phyloP scores from a whole-genome alignment of 2,888 invertebrate genomes.

The Scotopteryx bipunctaria region DNA sequence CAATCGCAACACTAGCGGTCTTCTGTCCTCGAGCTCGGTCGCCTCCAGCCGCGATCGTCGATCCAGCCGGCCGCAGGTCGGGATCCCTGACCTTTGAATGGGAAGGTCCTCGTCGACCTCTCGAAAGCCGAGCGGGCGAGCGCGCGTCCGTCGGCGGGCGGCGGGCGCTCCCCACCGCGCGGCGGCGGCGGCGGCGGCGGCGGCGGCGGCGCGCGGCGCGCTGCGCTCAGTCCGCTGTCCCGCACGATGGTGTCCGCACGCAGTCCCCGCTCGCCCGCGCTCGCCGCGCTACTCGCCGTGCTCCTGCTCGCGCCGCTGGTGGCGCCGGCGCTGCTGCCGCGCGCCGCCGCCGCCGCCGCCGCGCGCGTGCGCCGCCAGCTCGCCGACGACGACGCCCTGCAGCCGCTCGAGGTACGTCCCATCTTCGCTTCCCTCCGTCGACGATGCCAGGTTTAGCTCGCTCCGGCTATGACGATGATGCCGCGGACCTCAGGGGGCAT shows the following conservation, averaged over 20 bases:
- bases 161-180: conserved; percentile 11
- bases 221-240: conserved; percentile 39
- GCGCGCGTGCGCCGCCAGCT: conserved; percentile 61
- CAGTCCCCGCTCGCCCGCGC: conserved; percentile 43
- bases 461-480: no score
- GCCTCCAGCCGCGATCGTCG: no score
- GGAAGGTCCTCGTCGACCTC: conserved; percentile 8
- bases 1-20: no score
- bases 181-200: conserved; percentile 3
- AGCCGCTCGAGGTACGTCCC: conserved; percentile 65
- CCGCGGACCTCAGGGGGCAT: no score
- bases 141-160: not conserved
- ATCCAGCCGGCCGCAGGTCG: not conserved
- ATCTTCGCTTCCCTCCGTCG: not conserved
- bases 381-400: conserved; percentile 67
- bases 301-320: conserved; percentile 45
- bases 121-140: not conserved
- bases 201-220: conserved; percentile 24
- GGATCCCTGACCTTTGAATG: conserved; percentile 3
- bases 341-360: conserved; percentile 39
- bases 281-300: conserved; percentile 45
- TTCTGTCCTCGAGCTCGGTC: no score
- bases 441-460: no score
- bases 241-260: conserved; percentile 52
- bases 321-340: conserved; percentile 44